Conservation (phyloP, 2,113 vertebrate genomes). For the Miniopterus natalensis region DNA sequence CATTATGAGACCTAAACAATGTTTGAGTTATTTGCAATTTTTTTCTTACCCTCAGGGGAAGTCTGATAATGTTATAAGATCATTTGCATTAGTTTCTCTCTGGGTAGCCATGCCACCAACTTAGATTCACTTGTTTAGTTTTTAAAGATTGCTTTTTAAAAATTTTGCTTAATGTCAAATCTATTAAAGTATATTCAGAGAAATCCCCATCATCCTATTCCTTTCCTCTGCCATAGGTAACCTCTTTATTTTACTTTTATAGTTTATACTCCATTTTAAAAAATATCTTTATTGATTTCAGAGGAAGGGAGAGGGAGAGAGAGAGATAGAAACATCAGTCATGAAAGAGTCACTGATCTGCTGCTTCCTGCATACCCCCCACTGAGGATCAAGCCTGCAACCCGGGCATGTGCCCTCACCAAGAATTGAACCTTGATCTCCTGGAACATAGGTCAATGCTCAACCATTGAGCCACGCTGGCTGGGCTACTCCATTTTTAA, state of each 20-base stretch:
- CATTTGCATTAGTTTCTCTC: slow-evolving; percentile 47
- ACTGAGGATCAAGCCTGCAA: no score
- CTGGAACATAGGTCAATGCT: no score
- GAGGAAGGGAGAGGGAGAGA: no score
- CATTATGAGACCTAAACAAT: not conserved
- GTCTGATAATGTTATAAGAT: not conserved
- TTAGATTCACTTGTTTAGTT: slow-evolving; percentile 6
- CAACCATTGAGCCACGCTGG: no score
- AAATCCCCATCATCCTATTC: slow-evolving; percentile 13
- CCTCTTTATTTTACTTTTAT: slow-evolving; percentile 41
- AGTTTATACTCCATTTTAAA: slow-evolving; percentile 27
- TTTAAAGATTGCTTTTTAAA: not conserved
- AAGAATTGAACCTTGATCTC: no score
- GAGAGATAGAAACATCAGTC: no score
- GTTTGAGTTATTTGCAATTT: slow-evolving; percentile 37
- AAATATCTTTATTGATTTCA: not conserved
- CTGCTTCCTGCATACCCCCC: no score
- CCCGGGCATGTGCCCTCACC: no score
- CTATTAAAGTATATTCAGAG: slow-evolving; percentile 13
- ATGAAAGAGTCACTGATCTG: no score
- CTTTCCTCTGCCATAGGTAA: not conserved
- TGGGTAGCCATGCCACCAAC: not conserved
- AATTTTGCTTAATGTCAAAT: slow-evolving; percentile 10
- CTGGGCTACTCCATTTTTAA: not conserved
- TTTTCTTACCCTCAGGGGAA: not conserved